Percentiles rank a stretch among this genome's conserved stretches.
phyloP scores from a whole-genome alignment of 2,113 vertebrate species.

The Callaeas wilsoni region DNA sequence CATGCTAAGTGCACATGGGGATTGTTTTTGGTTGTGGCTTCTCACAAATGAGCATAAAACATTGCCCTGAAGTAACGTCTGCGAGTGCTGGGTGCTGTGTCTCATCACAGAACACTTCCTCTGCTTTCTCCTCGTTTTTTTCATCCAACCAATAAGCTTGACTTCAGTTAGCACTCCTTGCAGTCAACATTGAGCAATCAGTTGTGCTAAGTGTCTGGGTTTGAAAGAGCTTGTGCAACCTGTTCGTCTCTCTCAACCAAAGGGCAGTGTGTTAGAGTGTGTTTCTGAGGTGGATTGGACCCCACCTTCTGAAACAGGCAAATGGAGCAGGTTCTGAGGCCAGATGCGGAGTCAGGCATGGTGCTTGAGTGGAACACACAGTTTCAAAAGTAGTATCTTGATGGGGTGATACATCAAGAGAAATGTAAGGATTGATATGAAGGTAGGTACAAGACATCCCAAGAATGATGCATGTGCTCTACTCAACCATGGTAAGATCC shows the following conservation, averaged over 20 bases:
- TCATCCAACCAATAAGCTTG: background rate
- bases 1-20: background rate
- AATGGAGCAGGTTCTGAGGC: background rate
- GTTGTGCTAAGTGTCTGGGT: background rate
- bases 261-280: accelerated
- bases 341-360: background rate
- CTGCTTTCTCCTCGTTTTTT: background rate
- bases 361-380: background rate
- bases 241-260: background rate
- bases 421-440: background rate
- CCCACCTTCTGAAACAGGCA: background rate
- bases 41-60: background rate
- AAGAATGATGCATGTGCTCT: background rate
- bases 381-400: background rate
- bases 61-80: background rate
- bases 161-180: background rate
- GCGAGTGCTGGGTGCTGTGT: background rate
- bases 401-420: background rate
- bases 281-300: background rate
- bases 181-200: background rate
- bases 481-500: background rate
- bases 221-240: background rate
- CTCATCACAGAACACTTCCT: constrained; percentile 24
- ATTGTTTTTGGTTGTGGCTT: constrained; percentile 32
- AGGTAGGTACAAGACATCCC: background rate